Base-by-base conservation (phyloP, 1,140 invertebrate genomes). In the Globodera rostochiensis region DNA sequence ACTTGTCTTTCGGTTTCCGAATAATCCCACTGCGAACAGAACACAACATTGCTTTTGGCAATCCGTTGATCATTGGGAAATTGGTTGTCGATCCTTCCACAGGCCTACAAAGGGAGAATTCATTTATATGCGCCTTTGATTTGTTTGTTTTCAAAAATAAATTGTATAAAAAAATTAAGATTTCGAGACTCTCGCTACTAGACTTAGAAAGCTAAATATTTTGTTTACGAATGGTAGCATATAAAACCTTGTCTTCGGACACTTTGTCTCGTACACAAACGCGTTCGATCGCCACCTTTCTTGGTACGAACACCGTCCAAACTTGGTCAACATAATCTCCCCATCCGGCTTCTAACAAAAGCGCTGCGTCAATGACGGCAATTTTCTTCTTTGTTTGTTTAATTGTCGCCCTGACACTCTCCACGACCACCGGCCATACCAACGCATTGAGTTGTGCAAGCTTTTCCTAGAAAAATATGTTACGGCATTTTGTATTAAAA, bases 321-420 rank as follows among this genome's bases (percentile, higher is more conserved):
- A 98, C 93, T 91, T 98, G 95, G 91, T 98, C 94, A 84, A 95
- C 95, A 83, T 93, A 90, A 77, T 90, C 85, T 80, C 94, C 92
- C 96, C 96, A 98, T 50, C 93, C 92, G 46, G 96, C 96, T 88
- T 94, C 94, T 50, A 98, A 91, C 80, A 99, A 92, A 53, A 98
- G 93, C 1, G 97, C 96, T 5, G 96, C 96, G 91, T 99, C 97
- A 85, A 98, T 90, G 0, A 98, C 93, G 45, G 98, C 92, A 47
- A 98, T 92, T 49, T 93, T 88, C 74, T 92, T 85, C 4, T 88
- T 90, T 47, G 90, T 85, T 8, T 90, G 83, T 11, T 90, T 83
- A 47, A 94, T 92, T n/a, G 92, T 87, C 53, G 91, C 89, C 83
- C 92, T 91, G 6, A 94, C 92, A 86, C 94, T 92, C 47, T 92